A percentile compares a stretch with the other conserved stretches of the same genome.
phyloP scores from a whole-genome alignment of 2,113 vertebrate genomes.

The Lepus europaeus region DNA sequence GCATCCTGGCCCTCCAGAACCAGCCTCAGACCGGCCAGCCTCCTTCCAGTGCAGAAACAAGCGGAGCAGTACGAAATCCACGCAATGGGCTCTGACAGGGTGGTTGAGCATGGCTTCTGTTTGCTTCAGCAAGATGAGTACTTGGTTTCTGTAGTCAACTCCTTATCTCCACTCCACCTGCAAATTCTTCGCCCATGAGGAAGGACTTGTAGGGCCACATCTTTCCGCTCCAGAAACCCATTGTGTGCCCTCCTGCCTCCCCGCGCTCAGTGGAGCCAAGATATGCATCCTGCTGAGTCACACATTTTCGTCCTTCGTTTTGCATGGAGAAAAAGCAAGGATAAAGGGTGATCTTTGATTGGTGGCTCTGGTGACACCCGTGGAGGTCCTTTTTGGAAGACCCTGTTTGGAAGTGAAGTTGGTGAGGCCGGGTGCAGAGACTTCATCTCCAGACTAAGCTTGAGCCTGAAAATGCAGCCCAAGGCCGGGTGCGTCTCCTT shows the following conservation, averaged over 20 bases:
- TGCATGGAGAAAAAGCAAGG: constrained; percentile 63
- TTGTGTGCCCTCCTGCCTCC: rapidly evolving
- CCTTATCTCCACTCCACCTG: not conserved
- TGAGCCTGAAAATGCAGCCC: not conserved
- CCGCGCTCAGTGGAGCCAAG: not conserved
- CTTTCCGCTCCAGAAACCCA: not conserved
- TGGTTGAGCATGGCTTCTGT: not conserved
- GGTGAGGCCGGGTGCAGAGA: not conserved
- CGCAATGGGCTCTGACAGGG: rapidly evolving
- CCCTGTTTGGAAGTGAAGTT: constrained; percentile 64
- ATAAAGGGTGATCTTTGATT: constrained; percentile 71
- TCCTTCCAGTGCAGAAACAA: not conserved
- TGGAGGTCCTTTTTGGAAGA: constrained; percentile 61
- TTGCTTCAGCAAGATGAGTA: not conserved
- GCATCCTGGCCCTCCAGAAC: not conserved
- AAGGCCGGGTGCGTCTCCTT: constrained; percentile 57
- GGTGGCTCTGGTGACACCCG: constrained; percentile 33
- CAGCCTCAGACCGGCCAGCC: not conserved
- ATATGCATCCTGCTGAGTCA: not conserved
- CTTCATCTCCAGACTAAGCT: not conserved
- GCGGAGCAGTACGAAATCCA: not conserved
- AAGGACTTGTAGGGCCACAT: not conserved
- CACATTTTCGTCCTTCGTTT: constrained; percentile 72
- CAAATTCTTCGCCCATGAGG: not conserved
- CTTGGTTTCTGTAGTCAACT: not conserved